Evolutionary conservation across 2,797 vertebrate genomes (phyloP).

Genomic region (Balearica regulorum): DNA sequence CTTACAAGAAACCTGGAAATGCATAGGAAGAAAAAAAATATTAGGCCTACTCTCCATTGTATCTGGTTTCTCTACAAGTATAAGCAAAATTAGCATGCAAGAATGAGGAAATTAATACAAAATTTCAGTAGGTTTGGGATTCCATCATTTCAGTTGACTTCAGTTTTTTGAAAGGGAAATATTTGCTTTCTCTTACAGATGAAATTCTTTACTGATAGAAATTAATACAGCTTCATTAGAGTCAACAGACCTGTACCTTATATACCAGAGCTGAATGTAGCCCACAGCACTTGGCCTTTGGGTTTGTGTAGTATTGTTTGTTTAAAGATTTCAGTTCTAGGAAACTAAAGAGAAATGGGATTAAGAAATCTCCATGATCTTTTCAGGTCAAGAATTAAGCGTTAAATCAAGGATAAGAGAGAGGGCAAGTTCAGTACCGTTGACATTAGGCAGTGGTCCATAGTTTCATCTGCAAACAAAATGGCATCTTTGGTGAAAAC

Average conservation of each 20-base stretch:
- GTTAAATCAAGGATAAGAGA: background rate
- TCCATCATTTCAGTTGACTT: background rate
- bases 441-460: slow-evolving; percentile 88
- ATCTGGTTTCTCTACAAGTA: background rate
- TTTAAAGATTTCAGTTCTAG: background rate
- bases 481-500: slow-evolving; percentile 89
- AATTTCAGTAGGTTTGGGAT: background rate
- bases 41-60: background rate
- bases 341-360: background rate
- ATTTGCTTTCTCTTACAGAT: rapidly evolving
- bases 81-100: background rate
- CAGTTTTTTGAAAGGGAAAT: background rate
- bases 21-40: background rate
- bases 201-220: background rate
- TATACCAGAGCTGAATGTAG: background rate
- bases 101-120: background rate
- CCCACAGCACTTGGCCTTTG: background rate
- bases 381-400: background rate
- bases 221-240: background rate
- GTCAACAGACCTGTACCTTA: background rate
- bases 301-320: background rate
- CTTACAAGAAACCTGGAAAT: slow-evolving; percentile 80
- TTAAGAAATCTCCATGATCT: background rate
- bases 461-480: slow-evolving; percentile 85
- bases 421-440: slow-evolving; percentile 68